These are phyloP conservation scores for Garrulus glandarius DNA, from an alignment of 2,797 vertebrate species.

Conservation along the genomic window DNA sequence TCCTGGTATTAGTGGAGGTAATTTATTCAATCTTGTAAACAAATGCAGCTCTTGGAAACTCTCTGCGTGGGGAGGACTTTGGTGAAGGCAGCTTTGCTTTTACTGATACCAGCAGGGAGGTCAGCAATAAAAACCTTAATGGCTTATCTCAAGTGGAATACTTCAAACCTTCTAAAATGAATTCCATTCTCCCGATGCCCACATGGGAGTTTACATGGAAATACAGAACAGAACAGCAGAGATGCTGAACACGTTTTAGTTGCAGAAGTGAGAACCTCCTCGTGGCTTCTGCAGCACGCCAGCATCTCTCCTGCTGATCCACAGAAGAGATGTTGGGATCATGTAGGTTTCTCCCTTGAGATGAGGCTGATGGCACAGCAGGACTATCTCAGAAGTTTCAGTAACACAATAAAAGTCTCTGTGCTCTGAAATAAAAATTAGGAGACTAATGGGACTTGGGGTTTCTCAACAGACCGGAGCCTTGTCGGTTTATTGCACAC, in stretches of 20 bases:
- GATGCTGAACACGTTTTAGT: neutral
- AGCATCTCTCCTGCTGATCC: neutral
- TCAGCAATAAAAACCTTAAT: neutral
- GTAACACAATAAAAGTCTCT: constrained; percentile 47
- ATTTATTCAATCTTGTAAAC: neutral
- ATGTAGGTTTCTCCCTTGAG: neutral
- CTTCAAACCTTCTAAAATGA: neutral
- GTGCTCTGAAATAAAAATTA: constrained; percentile 70
- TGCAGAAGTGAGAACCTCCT: neutral
- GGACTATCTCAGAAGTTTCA: constrained; percentile 31
- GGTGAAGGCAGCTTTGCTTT: neutral
- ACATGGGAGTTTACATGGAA: neutral
- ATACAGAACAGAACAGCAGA: neutral
- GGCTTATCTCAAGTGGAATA: neutral
- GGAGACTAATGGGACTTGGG: constrained; percentile 12
- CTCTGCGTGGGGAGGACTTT: neutral
- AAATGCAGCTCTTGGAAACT: neutral
- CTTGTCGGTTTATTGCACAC: constrained; percentile 48
- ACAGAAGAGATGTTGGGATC: neutral
- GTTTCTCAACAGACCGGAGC: constrained; percentile 54
- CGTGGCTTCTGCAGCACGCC: neutral
- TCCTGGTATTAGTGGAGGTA: neutral
- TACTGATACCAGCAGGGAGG: neutral
- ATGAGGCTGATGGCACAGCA: neutral
- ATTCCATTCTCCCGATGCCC: neutral